Evolutionary conservation across 2,113 vertebrate species (phyloP).

Genomic region (Ramphastos sulfuratus): DNA sequence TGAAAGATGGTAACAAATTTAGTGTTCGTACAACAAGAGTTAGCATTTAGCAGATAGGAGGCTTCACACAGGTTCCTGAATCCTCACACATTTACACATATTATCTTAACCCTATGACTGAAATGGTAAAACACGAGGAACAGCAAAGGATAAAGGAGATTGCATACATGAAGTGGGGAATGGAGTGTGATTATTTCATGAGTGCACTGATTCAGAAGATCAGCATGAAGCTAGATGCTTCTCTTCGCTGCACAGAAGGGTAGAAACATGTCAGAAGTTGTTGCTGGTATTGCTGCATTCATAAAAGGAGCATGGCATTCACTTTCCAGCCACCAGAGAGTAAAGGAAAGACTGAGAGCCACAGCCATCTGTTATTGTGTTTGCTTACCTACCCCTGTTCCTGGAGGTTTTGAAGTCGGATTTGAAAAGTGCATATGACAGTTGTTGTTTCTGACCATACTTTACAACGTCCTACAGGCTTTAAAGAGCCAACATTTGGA

Average conservation of each 20-base stretch:
- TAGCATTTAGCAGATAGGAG: background rate
- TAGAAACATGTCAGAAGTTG: background rate
- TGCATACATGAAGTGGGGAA: background rate
- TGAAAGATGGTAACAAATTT: background rate
- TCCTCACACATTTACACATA: background rate
- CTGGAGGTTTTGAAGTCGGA: constrained; percentile 4
- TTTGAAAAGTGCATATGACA: background rate
- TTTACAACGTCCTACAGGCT: background rate
- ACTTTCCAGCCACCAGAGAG: constrained; percentile 11
- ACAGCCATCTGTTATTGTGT: background rate
- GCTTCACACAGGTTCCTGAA: background rate
- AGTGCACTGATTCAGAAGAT: background rate
- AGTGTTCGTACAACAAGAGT: background rate
- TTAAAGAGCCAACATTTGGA: background rate
- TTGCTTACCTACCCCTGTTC: constrained; percentile 11
- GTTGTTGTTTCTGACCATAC: background rate
- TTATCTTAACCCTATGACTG: background rate
- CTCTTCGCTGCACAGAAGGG: background rate
- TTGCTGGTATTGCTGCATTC: background rate
- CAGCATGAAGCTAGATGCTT: background rate
- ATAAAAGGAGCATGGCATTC: background rate
- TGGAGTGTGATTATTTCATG: background rate
- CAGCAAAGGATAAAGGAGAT: background rate
- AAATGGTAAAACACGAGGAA: background rate
- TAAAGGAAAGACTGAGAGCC: background rate